Evolutionary conservation across 2,113 vertebrate species (phyloP), one percentile per base, ranked within the genome.

Genomic region (Siniperca knerii): DNA sequence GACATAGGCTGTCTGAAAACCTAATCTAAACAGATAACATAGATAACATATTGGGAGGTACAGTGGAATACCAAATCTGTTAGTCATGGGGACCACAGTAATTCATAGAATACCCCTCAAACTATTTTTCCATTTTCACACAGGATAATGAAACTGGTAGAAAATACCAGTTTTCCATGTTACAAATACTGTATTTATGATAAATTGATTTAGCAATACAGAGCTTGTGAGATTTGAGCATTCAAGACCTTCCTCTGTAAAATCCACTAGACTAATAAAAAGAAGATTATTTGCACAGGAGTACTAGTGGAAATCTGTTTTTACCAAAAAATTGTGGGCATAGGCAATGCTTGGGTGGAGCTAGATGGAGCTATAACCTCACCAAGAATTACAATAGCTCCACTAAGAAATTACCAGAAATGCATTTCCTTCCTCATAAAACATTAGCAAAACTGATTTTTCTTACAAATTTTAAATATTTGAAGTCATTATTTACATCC

Each of bases 21-120:
- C 58, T 61, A 61, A 85, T 83, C 57, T 11, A 69, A 86, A 79
- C 29, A 57, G 62, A 74, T 71, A 42, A 65, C 65, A 73, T 54
- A 74, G 62, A 77, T 65, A 75, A 79, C 54, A 76, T 61, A 64
- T 60, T 52, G 44, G 42, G 11, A 60, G 71, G 71, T 68, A 69
- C 48, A 54, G 60, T 23, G 3, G 74, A 80, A 52, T 66, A 61
- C 15, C 42, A 64, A 64, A 74, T 65, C 54, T 62, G 58, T 75
- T 58, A 42, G 58, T 72, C 33, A 73, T 3, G 0, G 44, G 2
- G 29, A 18, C 15, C 33, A 2, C 18, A 42, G 69, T 62, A 42
- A 61, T 72, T 54, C 44, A 60, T 16, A 16, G 37, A 75, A 29
- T 20, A 55, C 1, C 37, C 29, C 44, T 52, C 33, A 77, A 61